Percentiles rank a stretch among this genome's conserved stretches.
phyloP scores from a whole-genome alignment of 2,797 vertebrate genomes.

The Cygnus olor region DNA sequence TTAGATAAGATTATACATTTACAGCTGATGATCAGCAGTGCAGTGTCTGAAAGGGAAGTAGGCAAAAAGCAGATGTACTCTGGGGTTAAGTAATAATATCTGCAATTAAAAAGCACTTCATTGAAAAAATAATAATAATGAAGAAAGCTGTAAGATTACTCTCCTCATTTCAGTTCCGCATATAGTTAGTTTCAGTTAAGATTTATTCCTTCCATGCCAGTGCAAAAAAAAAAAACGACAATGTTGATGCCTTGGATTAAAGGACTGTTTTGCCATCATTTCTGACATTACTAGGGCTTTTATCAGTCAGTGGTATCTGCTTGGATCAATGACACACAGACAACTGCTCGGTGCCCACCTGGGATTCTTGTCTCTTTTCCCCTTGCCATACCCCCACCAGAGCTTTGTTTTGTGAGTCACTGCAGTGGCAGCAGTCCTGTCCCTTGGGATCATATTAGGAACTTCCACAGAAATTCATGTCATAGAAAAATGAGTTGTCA shows the following conservation, averaged over 20 bases:
- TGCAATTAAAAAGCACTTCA: not conserved
- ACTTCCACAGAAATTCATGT: not conserved
- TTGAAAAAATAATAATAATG: not conserved
- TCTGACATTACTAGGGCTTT: not conserved
- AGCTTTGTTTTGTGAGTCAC: not conserved
- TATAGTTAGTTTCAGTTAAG: not conserved
- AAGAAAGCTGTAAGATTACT: fast-evolving
- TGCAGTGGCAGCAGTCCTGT: not conserved
- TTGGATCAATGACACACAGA: not conserved
- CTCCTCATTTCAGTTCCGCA: not conserved
- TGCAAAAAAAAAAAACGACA: not conserved
- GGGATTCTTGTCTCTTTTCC: not conserved
- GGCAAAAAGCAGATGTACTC: not conserved
- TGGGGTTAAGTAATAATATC: not conserved
- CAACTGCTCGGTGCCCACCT: fast-evolving
- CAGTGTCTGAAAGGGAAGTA: not conserved
- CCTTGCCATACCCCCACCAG: fast-evolving
- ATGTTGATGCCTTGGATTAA: not conserved
- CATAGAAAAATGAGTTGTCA: not conserved
- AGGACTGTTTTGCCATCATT: not conserved
- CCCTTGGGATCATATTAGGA: not conserved
- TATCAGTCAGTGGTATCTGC: not conserved
- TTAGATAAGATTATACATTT: not conserved
- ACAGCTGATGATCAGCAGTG: not conserved
- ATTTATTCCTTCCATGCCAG: not conserved